Conservation (phyloP, 2,113 vertebrate species). For the Butorides virescens region DNA sequence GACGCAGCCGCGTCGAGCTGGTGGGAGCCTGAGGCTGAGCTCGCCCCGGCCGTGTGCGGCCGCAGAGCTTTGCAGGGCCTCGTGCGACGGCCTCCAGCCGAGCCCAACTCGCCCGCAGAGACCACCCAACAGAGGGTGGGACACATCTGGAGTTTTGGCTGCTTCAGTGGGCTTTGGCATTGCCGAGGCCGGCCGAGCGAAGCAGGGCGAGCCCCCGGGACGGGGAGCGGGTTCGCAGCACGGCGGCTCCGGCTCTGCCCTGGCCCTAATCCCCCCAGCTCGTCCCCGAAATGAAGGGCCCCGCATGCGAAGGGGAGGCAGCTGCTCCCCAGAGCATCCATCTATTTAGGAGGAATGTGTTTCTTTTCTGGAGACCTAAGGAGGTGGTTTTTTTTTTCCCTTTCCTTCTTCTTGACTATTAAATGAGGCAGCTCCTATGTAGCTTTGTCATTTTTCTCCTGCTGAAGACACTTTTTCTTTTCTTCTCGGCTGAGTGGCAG, state of each 20-base stretch:
- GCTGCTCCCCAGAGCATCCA: not conserved
- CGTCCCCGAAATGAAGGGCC: not conserved
- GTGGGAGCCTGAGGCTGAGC: not conserved
- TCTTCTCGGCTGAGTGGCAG: slow-evolving; percentile 58
- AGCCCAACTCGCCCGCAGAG: not conserved
- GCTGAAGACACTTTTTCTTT: slow-evolving; percentile 46
- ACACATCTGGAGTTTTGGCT: accelerated
- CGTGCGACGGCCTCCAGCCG: accelerated
- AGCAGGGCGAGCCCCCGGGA: accelerated
- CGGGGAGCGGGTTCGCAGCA: not conserved
- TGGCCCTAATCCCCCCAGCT: not conserved
- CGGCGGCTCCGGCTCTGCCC: accelerated
- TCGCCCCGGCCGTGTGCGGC: accelerated
- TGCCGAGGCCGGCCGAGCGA: not conserved
- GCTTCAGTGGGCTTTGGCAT: accelerated
- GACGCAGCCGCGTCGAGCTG: not conserved
- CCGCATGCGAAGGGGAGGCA: accelerated
- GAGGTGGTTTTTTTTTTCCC: not conserved
- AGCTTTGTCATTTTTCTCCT: slow-evolving; percentile 49
- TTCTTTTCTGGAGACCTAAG: slow-evolving; percentile 8
- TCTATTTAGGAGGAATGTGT: not conserved
- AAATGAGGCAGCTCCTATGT: slow-evolving; percentile 48
- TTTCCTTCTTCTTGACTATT: not conserved
- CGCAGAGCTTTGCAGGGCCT: not conserved
- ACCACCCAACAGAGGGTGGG: not conserved